Conservation (phyloP, 2,113 vertebrate genomes). For the Copsychus sechellarum region DNA sequence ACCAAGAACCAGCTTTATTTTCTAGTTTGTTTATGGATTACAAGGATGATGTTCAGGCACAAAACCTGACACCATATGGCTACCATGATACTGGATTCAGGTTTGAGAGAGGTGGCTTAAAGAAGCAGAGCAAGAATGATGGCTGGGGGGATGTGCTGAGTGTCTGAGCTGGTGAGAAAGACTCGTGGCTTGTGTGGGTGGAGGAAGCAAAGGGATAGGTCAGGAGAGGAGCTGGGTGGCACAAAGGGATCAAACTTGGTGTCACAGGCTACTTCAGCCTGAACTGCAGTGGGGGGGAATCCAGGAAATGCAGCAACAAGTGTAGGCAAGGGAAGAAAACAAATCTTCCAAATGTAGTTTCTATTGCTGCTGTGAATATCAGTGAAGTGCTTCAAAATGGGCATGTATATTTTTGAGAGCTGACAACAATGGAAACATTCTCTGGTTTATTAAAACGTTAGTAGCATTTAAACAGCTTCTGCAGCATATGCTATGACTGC, state of each 20-base stretch:
- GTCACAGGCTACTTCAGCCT: background rate
- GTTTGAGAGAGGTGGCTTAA: background rate
- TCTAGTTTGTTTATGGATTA: background rate
- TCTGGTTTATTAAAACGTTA: background rate
- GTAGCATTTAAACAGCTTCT: background rate
- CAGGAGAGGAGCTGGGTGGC: background rate
- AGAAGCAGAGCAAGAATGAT: background rate
- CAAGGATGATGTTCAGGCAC: background rate
- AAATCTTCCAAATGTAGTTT: background rate
- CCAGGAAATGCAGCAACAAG: background rate
- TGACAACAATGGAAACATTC: background rate
- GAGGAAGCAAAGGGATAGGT: background rate
- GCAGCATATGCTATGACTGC: background rate
- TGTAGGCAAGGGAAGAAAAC: background rate
- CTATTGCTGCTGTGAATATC: background rate
- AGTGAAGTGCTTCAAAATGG: background rate
- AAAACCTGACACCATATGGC: background rate
- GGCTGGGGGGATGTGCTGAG: background rate
- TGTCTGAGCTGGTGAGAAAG: background rate
- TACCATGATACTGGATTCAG: background rate
- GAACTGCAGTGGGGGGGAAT: accelerated
- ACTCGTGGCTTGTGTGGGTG: background rate
- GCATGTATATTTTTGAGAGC: background rate
- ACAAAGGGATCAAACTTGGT: background rate
- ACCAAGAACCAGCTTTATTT: background rate